Percentiles rank a stretch among this genome's conserved stretches.
These are phyloP conservation scores for Ceuthmochares aereus DNA, from an alignment of 2,113 vertebrate species.

Conservation along the genomic window DNA sequence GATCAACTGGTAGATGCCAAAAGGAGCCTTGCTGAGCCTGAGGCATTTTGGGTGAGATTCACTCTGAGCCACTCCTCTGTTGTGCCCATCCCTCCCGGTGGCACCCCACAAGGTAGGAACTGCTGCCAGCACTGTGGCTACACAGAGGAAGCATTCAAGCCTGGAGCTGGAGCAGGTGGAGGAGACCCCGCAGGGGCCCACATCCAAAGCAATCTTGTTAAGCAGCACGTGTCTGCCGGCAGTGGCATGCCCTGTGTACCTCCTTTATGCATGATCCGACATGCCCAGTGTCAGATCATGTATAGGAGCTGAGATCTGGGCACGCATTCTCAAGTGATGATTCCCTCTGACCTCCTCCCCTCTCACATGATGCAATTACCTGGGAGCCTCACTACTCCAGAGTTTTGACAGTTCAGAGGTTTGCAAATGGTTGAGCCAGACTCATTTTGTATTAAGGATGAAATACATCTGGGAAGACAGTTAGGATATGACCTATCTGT, in stretches of 20 bases:
- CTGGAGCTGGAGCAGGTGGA: slow-evolving; percentile 13
- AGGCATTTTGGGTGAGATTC: neutral
- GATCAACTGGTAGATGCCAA: neutral
- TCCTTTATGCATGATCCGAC: neutral
- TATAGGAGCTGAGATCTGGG: neutral
- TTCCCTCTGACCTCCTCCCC: slow-evolving; percentile 33
- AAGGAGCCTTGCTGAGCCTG: neutral
- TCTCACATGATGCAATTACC: neutral
- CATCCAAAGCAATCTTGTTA: neutral
- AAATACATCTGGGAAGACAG: neutral
- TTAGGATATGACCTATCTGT: neutral
- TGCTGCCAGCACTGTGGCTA: neutral
- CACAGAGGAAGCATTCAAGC: neutral
- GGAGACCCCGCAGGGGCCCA: neutral
- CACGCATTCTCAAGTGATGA: slow-evolving; percentile 24
- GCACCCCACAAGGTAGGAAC: neutral
- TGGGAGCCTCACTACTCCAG: neutral
- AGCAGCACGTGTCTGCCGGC: neutral
- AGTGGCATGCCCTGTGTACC: neutral
- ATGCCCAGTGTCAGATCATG: neutral
- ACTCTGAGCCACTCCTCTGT: neutral
- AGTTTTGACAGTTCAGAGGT: slow-evolving; percentile 18
- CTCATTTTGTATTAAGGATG: neutral
- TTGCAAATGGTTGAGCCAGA: slow-evolving; percentile 3
- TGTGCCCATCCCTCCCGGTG: fast-evolving